Conservation (phyloP, 2,797 vertebrate species). For the Holocentrus rufus region DNA sequence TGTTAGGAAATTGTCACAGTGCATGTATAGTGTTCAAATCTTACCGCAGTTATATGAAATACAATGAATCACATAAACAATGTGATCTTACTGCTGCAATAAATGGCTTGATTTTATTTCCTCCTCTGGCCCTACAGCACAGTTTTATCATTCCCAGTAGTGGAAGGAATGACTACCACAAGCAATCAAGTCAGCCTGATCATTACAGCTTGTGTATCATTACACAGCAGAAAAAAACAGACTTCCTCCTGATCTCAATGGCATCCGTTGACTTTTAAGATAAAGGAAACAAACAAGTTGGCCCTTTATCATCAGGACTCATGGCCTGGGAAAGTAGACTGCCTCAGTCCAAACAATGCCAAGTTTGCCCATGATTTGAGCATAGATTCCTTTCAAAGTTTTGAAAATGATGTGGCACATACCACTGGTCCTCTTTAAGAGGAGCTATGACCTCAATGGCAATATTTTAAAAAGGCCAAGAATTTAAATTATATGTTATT, state of each 20-base stretch:
- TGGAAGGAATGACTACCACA: constrained; percentile 15
- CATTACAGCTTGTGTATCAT: constrained; percentile 35
- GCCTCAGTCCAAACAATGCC: constrained; percentile 21
- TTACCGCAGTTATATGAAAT: too few species aligned
- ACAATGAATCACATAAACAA: background rate
- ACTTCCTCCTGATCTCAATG: constrained; percentile 11
- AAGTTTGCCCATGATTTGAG: constrained; percentile 39
- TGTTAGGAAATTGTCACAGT: too few species aligned
- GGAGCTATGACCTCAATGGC: constrained; percentile 33
- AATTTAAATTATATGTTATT: constrained; percentile 76
- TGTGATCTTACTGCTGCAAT: background rate
- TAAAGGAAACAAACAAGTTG: constrained; percentile 32
- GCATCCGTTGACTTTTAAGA: constrained; percentile 34
- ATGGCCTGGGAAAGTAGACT: background rate
- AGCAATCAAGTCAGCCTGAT: constrained; percentile 16
- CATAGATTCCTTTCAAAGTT: constrained; percentile 18
- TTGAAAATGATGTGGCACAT: constrained; percentile 1
- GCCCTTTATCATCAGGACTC: constrained; percentile 15
- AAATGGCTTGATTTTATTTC: constrained; percentile 8
- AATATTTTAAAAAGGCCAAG: constrained; percentile 65
- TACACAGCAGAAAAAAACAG: constrained; percentile 29
- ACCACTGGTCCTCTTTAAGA: constrained; percentile 44
- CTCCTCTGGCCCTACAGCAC: background rate
- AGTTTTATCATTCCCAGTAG: background rate
- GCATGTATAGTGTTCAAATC: too few species aligned